Conservation (phyloP, 1,140 invertebrate species). For the Tetramorium alpestre region DNA sequence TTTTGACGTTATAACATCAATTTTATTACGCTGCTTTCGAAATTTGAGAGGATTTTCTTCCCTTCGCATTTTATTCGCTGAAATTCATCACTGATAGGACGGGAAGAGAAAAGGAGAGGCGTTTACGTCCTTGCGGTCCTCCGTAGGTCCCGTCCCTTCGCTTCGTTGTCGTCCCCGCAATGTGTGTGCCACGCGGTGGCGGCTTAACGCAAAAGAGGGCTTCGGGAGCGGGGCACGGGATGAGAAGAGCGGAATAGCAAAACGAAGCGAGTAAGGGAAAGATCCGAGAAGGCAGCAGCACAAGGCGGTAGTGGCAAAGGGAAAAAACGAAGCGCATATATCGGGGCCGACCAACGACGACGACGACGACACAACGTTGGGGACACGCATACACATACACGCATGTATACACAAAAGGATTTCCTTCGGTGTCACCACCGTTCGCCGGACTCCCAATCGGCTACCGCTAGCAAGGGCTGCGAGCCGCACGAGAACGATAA, state of each 20-base stretch:
- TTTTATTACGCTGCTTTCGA: not conserved
- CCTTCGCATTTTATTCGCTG: not conserved
- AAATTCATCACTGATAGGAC: not conserved
- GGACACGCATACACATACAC: conserved; percentile 68
- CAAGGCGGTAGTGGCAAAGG: conserved; percentile 76
- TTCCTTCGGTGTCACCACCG: conserved; percentile 73
- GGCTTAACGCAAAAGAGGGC: conserved; percentile 81
- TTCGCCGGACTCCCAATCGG: conserved; percentile 75
- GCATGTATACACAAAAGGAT: conserved; percentile 74
- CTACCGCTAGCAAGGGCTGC: conserved; percentile 79
- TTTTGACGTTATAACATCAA: not conserved
- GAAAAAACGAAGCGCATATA: conserved; percentile 81
- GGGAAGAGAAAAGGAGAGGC: conserved; percentile 60
- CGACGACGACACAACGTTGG: conserved; percentile 69
- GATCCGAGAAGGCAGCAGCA: conserved; percentile 78
- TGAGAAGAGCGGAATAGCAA: conserved; percentile 66
- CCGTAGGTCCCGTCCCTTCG: conserved; percentile 69
- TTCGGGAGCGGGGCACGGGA: conserved; percentile 27
- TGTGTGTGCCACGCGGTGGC: conserved; percentile 78
- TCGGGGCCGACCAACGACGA: conserved; percentile 73
- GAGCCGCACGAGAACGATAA: conserved; percentile 59
- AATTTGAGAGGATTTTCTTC: not conserved
- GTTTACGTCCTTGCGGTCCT: conserved; percentile 75
- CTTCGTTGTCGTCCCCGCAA: conserved; percentile 34
- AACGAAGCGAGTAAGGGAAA: conserved; percentile 76